Conservation (phyloP, 2,888 invertebrate species). For the Chymomyza amoena region DNA sequence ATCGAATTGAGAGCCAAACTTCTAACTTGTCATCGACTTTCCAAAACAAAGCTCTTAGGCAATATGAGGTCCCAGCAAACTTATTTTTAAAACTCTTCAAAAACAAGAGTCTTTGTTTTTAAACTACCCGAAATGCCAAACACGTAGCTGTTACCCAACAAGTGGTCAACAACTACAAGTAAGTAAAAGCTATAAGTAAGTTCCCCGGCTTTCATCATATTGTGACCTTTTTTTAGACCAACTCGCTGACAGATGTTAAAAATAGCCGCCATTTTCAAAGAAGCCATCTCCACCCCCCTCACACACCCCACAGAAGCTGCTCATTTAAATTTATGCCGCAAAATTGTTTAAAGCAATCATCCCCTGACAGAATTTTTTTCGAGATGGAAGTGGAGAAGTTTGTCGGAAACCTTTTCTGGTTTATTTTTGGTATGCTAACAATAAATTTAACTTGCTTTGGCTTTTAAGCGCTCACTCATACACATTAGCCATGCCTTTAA, state of each 20-base stretch:
- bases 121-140: neutral
- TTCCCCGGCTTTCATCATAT: neutral
- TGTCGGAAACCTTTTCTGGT: constrained; percentile 9
- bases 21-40: too few relatives aligned
- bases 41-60: too few relatives aligned
- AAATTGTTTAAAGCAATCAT: constrained; percentile 3
- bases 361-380: neutral
- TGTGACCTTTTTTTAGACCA: neutral
- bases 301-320: neutral
- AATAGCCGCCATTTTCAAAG: neutral
- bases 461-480: constrained; percentile 17
- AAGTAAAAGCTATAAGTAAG: too few relatives aligned
- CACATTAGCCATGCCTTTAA: constrained; percentile 55
- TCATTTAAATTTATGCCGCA: constrained; percentile 1
- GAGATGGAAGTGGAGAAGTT: neutral
- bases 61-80: too few relatives aligned
- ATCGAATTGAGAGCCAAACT: too few relatives aligned
- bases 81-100: too few relatives aligned
- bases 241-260: neutral
- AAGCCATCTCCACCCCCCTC: neutral
- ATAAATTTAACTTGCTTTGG: constrained; percentile 51
- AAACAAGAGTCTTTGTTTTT: too few relatives aligned
- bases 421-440: constrained; percentile 45
- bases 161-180: neutral
- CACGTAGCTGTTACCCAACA: neutral